These are phyloP conservation scores for Drosophila pandora DNA, from an alignment of 1,140 invertebrate species.

Conservation along the genomic window DNA sequence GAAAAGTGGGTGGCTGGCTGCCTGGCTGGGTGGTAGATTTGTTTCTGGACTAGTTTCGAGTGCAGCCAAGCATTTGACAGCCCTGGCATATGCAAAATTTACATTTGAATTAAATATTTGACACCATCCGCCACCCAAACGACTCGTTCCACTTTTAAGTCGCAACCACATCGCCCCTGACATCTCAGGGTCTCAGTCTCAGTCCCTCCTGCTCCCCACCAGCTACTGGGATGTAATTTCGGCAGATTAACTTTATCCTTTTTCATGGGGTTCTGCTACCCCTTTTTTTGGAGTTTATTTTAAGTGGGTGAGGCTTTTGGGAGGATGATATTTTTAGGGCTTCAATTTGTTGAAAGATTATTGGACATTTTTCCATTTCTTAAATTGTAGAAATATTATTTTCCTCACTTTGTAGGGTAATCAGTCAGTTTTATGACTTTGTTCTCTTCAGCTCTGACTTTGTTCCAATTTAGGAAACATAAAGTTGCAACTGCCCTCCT, in stretches of 20 bases:
- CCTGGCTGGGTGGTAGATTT: neutral
- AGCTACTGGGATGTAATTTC: constrained; percentile 27
- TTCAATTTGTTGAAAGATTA: neutral
- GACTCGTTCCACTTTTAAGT: constrained; percentile 1
- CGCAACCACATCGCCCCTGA: constrained; percentile 28
- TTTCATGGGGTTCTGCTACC: constrained; percentile 6
- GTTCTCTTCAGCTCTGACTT: neutral
- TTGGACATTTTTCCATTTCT: neutral
- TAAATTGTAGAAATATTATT: neutral
- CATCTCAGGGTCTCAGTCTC: constrained; percentile 10
- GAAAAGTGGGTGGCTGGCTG: neutral
- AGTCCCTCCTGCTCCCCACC: neutral
- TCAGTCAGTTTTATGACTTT: neutral
- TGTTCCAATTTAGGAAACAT: constrained; percentile 17
- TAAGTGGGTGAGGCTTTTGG: neutral
- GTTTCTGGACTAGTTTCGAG: constrained; percentile 20
- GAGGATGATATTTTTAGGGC: neutral
- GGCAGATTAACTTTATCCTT: constrained; percentile 57
- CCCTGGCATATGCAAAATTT: constrained; percentile 60
- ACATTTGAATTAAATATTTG: constrained; percentile 65
- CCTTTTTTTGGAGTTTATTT: neutral
- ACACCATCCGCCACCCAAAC: constrained; percentile 10
- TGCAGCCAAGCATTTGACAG: constrained; percentile 64
- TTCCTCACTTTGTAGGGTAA: neutral
- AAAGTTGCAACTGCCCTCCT: constrained; percentile 23